Evolutionary conservation across 37 sponge, comb jelly and placozoan species (phyloP), one percentile per base, ranked within the genome.

Genomic region (Agelas oroides): DNA sequence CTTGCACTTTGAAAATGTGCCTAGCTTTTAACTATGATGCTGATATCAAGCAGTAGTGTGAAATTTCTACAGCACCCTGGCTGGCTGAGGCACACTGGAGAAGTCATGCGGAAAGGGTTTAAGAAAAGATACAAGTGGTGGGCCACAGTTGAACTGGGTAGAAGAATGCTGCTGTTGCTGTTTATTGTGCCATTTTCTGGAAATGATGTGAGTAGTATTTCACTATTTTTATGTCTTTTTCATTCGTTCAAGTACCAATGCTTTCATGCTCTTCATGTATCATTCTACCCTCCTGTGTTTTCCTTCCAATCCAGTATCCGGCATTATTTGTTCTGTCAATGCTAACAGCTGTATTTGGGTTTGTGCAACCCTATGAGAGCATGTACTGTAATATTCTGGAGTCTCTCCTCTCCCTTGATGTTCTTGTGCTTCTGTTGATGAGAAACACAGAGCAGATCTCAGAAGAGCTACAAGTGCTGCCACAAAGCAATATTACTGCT

Each of bases 121-220:
- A 84, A 76, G 58, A 71, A 92, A 12, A 61, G 77, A 59, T 65
- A 40, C 46, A 86, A 41, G 23, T 94, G 87, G 87, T 94, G 87
- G 84, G 59, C 70, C 52, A 39, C 73, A 21, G 76, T 94, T 34
- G 94, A 94, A 13, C 87, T 90, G 1, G 64, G 65, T 18, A 79
- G 91, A 59, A 77, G 90, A 74, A 27, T 87, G 12, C n/a, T 86
- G 20, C 54, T 90, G 21, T 11, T 94, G 20, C 76, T 87, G 23
- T 58, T 90, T 24, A 58, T 90, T 5, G 71, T 90, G 52, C 55
- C 87, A 1, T 87, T 94, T 52, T 90, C 94, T 38, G 24, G 79
- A 31, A 86, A 90, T 21, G 63, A 67, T 40, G 94, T 94, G 46
- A 61, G 83, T 70, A 11, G 16, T n/a, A n/a, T n/a, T 46, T 46